phyloP scores from a whole-genome alignment of 2,888 invertebrate genomes.

The Marasmarcha lunaedactyla region DNA sequence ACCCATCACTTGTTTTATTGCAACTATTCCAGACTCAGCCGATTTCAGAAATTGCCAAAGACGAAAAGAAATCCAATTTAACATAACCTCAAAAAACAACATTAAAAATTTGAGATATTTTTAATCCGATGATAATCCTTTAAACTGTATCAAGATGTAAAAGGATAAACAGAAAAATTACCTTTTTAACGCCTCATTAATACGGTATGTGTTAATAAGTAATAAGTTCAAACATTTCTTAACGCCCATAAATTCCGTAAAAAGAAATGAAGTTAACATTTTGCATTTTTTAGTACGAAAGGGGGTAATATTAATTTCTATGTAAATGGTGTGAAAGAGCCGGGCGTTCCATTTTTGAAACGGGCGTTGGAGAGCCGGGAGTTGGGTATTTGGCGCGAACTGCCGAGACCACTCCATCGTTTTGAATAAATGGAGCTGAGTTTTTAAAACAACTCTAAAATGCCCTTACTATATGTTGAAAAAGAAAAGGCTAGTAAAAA shows the following conservation, averaged over 20 bases:
- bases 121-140: no score
- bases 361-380: slow-evolving; percentile 32
- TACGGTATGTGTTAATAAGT: no score
- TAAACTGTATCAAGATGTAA: not conserved
- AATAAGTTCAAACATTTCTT: no score
- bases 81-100: not conserved
- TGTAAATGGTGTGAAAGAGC: slow-evolving; percentile 29
- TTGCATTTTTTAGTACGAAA: not conserved
- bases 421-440: slow-evolving; percentile 54
- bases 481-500: no score
- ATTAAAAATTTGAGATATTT: no score
- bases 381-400: slow-evolving; percentile 56
- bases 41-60: slow-evolving; percentile 6
- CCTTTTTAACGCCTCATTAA: no score
- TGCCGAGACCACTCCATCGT: slow-evolving; percentile 47
- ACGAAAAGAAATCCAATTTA: not conserved
- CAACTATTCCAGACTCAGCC: slow-evolving; percentile 17
- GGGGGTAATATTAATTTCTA: slow-evolving; percentile 12
- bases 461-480: not conserved
- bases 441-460: slow-evolving; percentile 26
- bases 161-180: no score
- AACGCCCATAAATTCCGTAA: no score
- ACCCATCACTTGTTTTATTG: slow-evolving; percentile 36
- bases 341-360: slow-evolving; percentile 43
- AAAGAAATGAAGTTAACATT: no score